Percentiles rank a stretch among this genome's conserved stretches.
Evolutionary conservation across 1,140 invertebrate genomes (phyloP).

Genomic region (Eciton burchellii): DNA sequence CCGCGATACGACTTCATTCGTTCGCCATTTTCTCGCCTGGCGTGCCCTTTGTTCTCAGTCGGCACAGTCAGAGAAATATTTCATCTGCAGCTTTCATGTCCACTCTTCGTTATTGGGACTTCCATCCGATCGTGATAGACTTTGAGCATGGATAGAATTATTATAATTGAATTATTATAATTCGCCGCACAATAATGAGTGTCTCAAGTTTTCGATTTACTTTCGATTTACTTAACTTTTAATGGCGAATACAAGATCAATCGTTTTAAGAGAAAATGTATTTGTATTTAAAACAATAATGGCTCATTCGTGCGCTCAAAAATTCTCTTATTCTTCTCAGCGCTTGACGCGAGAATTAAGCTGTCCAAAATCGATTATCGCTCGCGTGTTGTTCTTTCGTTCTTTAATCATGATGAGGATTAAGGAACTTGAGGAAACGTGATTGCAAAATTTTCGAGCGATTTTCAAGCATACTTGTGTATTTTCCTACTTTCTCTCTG

Average conservation of each 20-base stretch:
- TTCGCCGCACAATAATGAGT: background rate
- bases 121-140: background rate
- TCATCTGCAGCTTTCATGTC: constrained; percentile 42
- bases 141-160: background rate
- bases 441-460: background rate
- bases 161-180: background rate
- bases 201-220: background rate
- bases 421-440: background rate
- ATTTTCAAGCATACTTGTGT: background rate
- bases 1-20: background rate
- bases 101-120: background rate
- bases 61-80: background rate
- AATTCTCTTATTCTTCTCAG: background rate
- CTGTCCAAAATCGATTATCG: constrained; percentile 19
- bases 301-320: no score
- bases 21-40: background rate
- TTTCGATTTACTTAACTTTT: background rate
- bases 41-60: background rate
- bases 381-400: background rate
- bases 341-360: background rate
- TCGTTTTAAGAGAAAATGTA: no score
- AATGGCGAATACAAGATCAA: background rate
- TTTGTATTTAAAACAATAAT: no score
- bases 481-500: constrained; percentile 4
- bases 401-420: constrained; percentile 5